phyloP scores from a whole-genome alignment of 2,113 vertebrate genomes.

The Poicephalus meyeri region DNA sequence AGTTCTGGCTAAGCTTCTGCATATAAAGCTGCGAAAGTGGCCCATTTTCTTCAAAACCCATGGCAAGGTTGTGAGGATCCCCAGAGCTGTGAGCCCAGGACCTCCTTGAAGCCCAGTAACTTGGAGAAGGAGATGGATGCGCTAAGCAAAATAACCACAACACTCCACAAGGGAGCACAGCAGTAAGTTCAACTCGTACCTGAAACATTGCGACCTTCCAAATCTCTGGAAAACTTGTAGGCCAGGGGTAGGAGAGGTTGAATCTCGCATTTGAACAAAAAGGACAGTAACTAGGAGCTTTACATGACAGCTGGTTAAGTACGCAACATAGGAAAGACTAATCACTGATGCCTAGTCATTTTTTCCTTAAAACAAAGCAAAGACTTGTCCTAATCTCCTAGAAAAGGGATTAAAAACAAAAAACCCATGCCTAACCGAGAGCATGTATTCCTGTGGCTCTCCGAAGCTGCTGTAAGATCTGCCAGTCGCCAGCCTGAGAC shows the following conservation, averaged over 20 bases:
- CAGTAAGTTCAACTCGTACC: neutral
- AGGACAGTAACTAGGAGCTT: neutral
- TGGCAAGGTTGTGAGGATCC: neutral
- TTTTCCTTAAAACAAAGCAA: neutral
- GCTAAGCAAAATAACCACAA: neutral
- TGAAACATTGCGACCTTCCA: neutral
- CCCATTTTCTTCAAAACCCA: neutral
- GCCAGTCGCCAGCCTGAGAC: fast-evolving
- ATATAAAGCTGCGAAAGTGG: neutral
- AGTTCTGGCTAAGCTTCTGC: neutral
- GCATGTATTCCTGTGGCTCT: neutral
- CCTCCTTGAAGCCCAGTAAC: neutral
- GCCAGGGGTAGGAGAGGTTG: neutral
- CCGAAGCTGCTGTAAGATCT: neutral
- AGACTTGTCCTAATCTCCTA: neutral
- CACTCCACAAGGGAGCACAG: fast-evolving
- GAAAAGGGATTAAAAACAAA: neutral
- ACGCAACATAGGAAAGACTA: neutral
- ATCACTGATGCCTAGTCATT: neutral
- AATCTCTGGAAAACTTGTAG: neutral
- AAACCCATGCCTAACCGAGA: neutral
- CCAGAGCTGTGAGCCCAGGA: neutral
- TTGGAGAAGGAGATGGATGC: neutral
- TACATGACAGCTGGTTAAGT: neutral
- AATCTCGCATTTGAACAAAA: neutral